Evolutionary conservation across 2,113 vertebrate species (phyloP), one percentile per base, ranked within the genome.

Genomic region (Etheostoma cragini): DNA sequence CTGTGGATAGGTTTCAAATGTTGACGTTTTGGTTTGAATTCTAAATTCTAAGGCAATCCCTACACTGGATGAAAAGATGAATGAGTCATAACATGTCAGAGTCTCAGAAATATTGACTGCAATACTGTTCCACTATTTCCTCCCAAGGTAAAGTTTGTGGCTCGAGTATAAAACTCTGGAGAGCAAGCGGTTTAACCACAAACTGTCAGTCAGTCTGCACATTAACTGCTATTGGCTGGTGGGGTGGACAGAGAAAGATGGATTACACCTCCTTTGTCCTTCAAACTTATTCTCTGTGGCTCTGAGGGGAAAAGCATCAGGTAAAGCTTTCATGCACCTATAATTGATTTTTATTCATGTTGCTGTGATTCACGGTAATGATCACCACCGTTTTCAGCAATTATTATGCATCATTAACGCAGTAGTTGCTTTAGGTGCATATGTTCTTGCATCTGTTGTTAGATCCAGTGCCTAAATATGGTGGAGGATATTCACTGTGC

Each of bases 391-490:
- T 79, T 52, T 78, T 16, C 72, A 46, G 52, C 50, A 64, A 78
- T 89, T 78, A 82, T 83, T 85, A 84, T 57, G 80, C 79, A 86
- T 81, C 76, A 57, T 86, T 83, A 83, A 90, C 78, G 78, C 72
- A 81, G 65, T 66, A 30, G 74, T 76, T 33, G 66, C 47, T n/a
- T 13, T 61, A 19, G 45, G 57, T 85, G 49, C 78, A 85, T 87
- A 85, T 83, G 86, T 80, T 80, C 61, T 5, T n/a, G 79, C 86
- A 90, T 85, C 87, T 88, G 83, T 76, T 88, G 47, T 64, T 46
- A 26, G 57, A 0, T 4, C 56, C n/a, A 26, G 57, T 11, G 54
- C 19, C 57, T 76, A 49, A 83, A 76, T 73, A 80, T 83, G 80
- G 67, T 46, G 47, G 42, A 35, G 26, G 62, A 66, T 53, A 61